These are phyloP conservation scores for Cydia strobilella DNA, from an alignment of 1,140 invertebrate species.

Conservation along the genomic window DNA sequence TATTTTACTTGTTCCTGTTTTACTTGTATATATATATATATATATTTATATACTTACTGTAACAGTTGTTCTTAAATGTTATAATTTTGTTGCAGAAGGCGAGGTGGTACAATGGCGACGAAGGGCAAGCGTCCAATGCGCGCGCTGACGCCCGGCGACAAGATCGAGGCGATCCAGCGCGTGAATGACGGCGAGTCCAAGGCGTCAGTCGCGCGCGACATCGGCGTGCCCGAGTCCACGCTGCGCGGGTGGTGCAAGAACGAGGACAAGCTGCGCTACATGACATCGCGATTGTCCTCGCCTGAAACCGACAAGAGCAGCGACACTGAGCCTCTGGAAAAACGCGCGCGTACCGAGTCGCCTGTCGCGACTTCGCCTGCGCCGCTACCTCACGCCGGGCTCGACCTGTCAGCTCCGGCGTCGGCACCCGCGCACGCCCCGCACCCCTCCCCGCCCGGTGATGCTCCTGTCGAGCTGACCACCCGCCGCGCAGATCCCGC, in stretches of 20 bases:
- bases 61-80: not conserved
- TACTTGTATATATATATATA: no score
- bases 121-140: slow-evolving; percentile 86
- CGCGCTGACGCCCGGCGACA: slow-evolving; percentile 86
- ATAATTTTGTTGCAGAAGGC: slow-evolving; percentile 56
- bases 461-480: slow-evolving; percentile 68
- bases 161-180: slow-evolving; percentile 88
- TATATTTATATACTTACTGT: no score
- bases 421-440: slow-evolving; percentile 38
- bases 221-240: slow-evolving; percentile 91
- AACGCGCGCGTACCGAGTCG: slow-evolving; percentile 78
- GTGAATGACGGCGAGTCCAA: slow-evolving; percentile 91
- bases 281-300: slow-evolving; percentile 84
- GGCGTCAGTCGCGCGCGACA: slow-evolving; percentile 89
- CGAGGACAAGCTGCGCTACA: slow-evolving; percentile 87
- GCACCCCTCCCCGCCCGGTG: slow-evolving; percentile 50
- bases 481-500: slow-evolving; percentile 65
- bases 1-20: no score
- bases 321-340: slow-evolving; percentile 78
- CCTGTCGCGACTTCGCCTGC: slow-evolving; percentile 62
- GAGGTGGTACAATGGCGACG: slow-evolving; percentile 68
- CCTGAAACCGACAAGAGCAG: slow-evolving; percentile 82
- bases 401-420: slow-evolving; percentile 55
- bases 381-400: slow-evolving; percentile 43
- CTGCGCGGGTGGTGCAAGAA: slow-evolving; percentile 92